Evolutionary conservation across 2,888 invertebrate species (phyloP).

Genomic region (Sialis fuliginosa): DNA sequence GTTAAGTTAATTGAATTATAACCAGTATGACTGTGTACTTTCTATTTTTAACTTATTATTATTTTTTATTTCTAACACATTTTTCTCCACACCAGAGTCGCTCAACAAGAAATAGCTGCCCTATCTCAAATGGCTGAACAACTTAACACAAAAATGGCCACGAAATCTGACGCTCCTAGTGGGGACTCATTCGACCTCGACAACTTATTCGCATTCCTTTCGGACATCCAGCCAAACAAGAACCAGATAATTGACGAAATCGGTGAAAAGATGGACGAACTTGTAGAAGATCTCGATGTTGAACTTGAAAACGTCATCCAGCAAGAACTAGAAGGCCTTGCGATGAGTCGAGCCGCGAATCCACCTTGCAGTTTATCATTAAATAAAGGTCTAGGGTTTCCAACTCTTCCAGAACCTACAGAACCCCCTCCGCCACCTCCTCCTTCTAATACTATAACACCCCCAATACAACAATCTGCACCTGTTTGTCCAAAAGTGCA

Average conservation of each 20-base stretch:
- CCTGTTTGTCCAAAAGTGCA: constrained; percentile 16
- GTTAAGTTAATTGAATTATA: constrained; percentile 10
- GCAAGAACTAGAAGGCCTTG: constrained; percentile 36
- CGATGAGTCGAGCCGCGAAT: constrained; percentile 21
- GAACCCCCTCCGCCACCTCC: constrained; percentile 56
- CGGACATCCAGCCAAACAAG: constrained; percentile 49
- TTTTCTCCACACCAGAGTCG: constrained; percentile 31
- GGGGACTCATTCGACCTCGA: constrained; percentile 68
- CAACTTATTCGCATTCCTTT: constrained; percentile 77
- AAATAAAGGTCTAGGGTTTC: constrained; percentile 33
- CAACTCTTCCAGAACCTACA: constrained; percentile 58
- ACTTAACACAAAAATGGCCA: constrained; percentile 39
- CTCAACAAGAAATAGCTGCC: constrained; percentile 49
- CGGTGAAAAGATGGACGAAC: constrained; percentile 65
- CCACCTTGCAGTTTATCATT: constrained; percentile 13
- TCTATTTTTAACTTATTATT: not conserved
- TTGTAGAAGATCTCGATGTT: constrained; percentile 65
- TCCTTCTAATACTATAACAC: constrained; percentile 26
- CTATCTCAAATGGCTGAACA: constrained; percentile 58
- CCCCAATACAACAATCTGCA: constrained; percentile 34
- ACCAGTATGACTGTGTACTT: not conserved
- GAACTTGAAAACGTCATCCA: constrained; percentile 52
- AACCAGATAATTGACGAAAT: constrained; percentile 59
- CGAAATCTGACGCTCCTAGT: constrained; percentile 16
- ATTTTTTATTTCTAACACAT: not conserved